These are phyloP conservation scores for Sebastes vulpes DNA, from an alignment of 2,797 vertebrate genomes.

Conservation along the genomic window DNA sequence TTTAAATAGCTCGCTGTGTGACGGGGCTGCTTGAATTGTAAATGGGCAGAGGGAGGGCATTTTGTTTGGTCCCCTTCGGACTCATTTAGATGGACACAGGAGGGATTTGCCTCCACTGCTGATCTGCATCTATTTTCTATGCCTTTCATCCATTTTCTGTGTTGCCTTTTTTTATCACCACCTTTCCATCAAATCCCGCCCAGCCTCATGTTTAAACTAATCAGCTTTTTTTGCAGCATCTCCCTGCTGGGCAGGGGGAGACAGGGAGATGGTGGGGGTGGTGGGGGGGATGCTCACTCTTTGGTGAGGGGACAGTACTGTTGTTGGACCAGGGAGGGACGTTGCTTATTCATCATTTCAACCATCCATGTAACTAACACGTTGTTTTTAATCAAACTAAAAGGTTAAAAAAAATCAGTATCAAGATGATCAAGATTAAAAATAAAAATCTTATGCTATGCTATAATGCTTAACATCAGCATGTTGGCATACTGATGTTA, in stretches of 20 bases:
- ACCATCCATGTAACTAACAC: not conserved
- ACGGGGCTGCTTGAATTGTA: conserved; percentile 71
- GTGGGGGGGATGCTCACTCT: not conserved
- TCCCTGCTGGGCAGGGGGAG: conserved; percentile 66
- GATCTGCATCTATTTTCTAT: conserved; percentile 80
- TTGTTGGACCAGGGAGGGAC: not conserved
- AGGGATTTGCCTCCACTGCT: conserved; percentile 74
- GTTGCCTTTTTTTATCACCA: conserved; percentile 72
- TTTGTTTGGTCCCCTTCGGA: conserved; percentile 71
- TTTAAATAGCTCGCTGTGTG: conserved; percentile 57
- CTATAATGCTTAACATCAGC: too few species aligned
- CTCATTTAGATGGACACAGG: conserved; percentile 75
- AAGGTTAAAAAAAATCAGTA: not conserved
- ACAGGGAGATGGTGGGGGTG: too few species aligned
- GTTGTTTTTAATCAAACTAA: not conserved
- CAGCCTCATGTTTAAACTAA: conserved; percentile 94
- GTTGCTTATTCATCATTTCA: not conserved
- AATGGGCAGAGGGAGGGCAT: conserved; percentile 59
- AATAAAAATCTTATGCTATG: not conserved
- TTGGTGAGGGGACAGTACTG: conserved; percentile 1
- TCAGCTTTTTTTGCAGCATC: conserved; percentile 91
- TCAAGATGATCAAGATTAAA: not conserved
- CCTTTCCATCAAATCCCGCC: conserved; percentile 70
- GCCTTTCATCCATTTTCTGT: conserved; percentile 78
- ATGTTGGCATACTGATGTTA: too few species aligned